phyloP scores from a whole-genome alignment of 1,140 invertebrate genomes.

The Drosophila cardini region DNA sequence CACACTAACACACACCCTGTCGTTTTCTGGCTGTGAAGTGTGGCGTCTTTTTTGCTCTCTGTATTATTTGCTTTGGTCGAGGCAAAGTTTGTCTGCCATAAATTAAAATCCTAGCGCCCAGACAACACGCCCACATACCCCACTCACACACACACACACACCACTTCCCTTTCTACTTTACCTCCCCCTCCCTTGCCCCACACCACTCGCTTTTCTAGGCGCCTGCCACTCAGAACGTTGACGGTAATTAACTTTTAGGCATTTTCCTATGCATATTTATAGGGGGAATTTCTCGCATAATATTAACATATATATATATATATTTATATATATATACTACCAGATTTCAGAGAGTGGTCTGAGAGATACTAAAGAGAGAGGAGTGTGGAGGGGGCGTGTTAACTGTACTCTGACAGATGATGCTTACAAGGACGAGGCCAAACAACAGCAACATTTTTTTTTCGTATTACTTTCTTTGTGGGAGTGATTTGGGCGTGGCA shows the following conservation, averaged over 20 bases:
- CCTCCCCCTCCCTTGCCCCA: background rate
- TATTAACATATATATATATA: conserved; percentile 68
- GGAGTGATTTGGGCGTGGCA: conserved; percentile 17
- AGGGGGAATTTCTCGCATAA: conserved; percentile 62
- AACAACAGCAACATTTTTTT: conserved; percentile 19
- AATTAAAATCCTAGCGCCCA: conserved; percentile 77
- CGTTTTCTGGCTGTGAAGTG: background rate
- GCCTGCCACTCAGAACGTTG: conserved; percentile 78
- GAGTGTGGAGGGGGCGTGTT: background rate
- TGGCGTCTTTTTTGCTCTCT: conserved; percentile 38
- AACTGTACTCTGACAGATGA: conserved; percentile 48
- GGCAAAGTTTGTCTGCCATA: conserved; percentile 78
- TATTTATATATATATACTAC: too few species aligned
- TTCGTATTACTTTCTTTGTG: conserved; percentile 20
- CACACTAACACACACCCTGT: conserved; percentile 16
- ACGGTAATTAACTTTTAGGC: conserved; percentile 83
- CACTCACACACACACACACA: background rate
- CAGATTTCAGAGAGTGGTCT: too few species aligned
- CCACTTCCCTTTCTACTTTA: too few species aligned
- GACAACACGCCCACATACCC: conserved; percentile 54
- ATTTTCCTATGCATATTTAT: conserved; percentile 81
- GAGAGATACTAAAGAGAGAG: background rate
- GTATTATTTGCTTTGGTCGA: conserved; percentile 45
- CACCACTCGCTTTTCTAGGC: background rate
- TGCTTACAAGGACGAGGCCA: conserved; percentile 60